Evolutionary conservation across 2,797 vertebrate species (phyloP).

Genomic region (Falco naumanni): DNA sequence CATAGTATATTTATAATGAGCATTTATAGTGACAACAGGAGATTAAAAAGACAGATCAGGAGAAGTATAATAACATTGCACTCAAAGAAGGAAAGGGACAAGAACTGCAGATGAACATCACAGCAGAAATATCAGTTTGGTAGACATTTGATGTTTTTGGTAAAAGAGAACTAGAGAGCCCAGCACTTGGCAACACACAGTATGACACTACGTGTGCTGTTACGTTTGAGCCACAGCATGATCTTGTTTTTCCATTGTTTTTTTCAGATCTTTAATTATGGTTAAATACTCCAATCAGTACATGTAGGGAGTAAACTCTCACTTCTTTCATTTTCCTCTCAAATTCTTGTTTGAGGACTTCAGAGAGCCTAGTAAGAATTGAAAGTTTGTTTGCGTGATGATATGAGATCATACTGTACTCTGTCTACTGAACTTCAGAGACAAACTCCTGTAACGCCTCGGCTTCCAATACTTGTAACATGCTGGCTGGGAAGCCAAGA

Average conservation of each 20-base stretch:
- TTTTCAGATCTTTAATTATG: not conserved
- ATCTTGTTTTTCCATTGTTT: not conserved
- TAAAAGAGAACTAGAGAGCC: not conserved
- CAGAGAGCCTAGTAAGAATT: not conserved
- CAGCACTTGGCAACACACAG: not conserved
- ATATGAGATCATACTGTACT: not conserved
- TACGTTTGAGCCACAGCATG: not conserved
- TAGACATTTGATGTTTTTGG: not conserved
- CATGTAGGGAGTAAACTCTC: not conserved
- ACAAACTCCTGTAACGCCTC: not conserved
- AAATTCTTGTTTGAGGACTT: not conserved
- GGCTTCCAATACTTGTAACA: not conserved
- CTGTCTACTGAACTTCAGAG: not conserved
- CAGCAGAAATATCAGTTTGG: not conserved
- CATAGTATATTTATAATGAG: not conserved
- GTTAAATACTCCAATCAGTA: not conserved
- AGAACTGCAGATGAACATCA: not conserved
- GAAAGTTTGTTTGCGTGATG: not conserved
- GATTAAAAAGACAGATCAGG: not conserved
- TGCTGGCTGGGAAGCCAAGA: not conserved
- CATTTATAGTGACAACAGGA: not conserved
- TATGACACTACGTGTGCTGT: not conserved
- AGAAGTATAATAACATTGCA: not conserved
- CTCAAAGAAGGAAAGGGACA: not conserved
- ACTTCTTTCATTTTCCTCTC: not conserved